phyloP scores from a whole-genome alignment of 2,888 invertebrate genomes.

The Gisinianus flammeolus region DNA sequence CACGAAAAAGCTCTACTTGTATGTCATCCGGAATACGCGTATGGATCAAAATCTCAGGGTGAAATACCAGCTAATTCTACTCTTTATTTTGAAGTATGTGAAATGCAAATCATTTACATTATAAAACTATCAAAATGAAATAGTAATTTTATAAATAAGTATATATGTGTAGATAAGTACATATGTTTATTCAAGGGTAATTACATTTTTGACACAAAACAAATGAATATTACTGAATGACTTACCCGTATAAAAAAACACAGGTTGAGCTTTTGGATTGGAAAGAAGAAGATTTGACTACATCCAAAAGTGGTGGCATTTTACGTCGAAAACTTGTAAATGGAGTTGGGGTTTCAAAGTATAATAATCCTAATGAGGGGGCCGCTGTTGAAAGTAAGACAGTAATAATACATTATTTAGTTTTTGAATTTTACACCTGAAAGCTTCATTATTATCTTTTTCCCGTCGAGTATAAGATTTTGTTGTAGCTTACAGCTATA shows the following conservation, averaged over 20 bases:
- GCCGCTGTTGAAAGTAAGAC: conserved; percentile 78
- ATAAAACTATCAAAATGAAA: neutral
- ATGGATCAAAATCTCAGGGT: conserved; percentile 83
- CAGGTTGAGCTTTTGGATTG: conserved; percentile 86
- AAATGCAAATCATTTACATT: conserved; percentile 3
- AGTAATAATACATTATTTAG: no score
- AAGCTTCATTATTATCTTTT: no score
- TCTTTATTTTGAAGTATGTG: conserved; percentile 81
- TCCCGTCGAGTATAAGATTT: no score
- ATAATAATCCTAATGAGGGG: conserved; percentile 78
- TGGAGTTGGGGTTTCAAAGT: conserved; percentile 70
- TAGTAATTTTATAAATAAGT: no score
- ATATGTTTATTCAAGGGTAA: no score
- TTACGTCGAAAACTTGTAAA: conserved; percentile 72
- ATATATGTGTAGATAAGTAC: no score
- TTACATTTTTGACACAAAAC: no score
- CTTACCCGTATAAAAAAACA: conserved; percentile 32
- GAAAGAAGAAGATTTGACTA: conserved; percentile 87
- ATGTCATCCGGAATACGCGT: conserved; percentile 89
- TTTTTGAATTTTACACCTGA: no score
- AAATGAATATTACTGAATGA: neutral
- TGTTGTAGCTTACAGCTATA: no score
- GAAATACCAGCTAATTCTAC: conserved; percentile 88
- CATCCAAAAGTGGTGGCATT: conserved; percentile 82
- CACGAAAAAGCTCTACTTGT: conserved; percentile 83